phyloP scores from a whole-genome alignment of 1,140 invertebrate species.

The Philotrypesis tridentata region DNA sequence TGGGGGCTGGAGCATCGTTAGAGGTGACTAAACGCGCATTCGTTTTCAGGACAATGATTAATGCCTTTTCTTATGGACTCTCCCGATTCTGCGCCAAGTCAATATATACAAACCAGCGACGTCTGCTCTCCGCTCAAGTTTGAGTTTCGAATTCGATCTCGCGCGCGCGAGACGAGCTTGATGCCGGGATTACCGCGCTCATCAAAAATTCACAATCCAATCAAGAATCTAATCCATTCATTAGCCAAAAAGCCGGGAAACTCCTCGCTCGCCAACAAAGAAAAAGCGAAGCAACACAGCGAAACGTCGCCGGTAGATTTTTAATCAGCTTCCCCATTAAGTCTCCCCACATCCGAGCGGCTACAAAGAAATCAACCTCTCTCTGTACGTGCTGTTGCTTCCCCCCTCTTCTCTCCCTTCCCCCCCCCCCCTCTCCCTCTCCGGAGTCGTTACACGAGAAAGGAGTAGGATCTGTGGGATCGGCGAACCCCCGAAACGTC shows the following conservation, averaged over 20 bases:
- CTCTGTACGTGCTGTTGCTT: background rate
- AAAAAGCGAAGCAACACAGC: background rate
- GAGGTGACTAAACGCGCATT: background rate
- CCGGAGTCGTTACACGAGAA: background rate
- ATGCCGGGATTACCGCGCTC: no score
- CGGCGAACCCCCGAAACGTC: background rate
- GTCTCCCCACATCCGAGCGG: background rate
- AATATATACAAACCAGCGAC: background rate
- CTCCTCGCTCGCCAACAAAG: background rate
- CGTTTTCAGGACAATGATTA: background rate
- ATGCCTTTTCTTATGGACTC: background rate
- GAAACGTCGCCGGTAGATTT: background rate
- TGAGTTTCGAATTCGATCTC: no score
- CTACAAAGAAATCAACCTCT: background rate
- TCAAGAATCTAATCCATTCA: background rate
- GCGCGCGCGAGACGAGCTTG: no score
- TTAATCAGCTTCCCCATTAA: background rate
- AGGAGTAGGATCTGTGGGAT: background rate
- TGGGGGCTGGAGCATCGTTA: background rate
- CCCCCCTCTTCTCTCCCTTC: no score
- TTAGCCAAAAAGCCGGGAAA: background rate
- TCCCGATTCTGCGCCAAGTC: background rate
- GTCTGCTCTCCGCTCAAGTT: no score
- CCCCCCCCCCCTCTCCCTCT: no score
- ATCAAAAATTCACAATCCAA: background rate